Base-by-base conservation (phyloP, 2,797 vertebrate genomes). In the Anomalospiza imberbis region DNA sequence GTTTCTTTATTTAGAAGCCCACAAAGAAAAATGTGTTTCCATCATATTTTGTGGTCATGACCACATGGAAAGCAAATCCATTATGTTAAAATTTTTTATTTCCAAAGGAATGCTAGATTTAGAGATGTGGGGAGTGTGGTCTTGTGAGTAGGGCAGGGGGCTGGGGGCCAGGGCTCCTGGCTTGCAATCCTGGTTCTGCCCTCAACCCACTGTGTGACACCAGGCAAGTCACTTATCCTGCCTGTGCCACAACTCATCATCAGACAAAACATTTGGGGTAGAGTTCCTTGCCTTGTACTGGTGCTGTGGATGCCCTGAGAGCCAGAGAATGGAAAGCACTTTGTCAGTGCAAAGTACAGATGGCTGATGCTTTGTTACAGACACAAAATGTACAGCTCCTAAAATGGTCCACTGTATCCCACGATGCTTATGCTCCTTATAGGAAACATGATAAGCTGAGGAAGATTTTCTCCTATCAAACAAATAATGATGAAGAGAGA, bases 21-120 rank as follows among this genome's bases (percentile, higher is more conserved):
- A 54, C 21, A 70, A 42, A 89, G 15, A 63, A 44, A 57, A 76
- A 10, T 21, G 12, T 3, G 8, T 70, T 89, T 89, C 48, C 9
- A 3, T 34, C 0, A 0, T 5, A 1, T 58, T 94, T 83, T 31
- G 13, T 26, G 40, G 36, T 51, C n/a, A 25, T 1, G 2, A 44
- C 18, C 17, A 28, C n/a, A 42, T 12, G 20, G 29, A 60, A 88
- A 88, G 61, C 18, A 60, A 84, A 62, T 48, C 4, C 10, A 10
- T 53, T 51, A 17, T 19, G 25, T 63, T 51, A 38, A 45, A 22
- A 1, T 8, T 1, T 44, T 48, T 72, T 20, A 17, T 67, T 90
- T 90, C 55, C 16, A 47, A 81, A 82, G 15, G 32, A 74, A 19
- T 57, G 5, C 26, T 78, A 34, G 34, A 21, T 67, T 51, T 66